Conservation (phyloP, 35 echinoderm and acorn worm species). For the Lytechinus pictus region DNA sequence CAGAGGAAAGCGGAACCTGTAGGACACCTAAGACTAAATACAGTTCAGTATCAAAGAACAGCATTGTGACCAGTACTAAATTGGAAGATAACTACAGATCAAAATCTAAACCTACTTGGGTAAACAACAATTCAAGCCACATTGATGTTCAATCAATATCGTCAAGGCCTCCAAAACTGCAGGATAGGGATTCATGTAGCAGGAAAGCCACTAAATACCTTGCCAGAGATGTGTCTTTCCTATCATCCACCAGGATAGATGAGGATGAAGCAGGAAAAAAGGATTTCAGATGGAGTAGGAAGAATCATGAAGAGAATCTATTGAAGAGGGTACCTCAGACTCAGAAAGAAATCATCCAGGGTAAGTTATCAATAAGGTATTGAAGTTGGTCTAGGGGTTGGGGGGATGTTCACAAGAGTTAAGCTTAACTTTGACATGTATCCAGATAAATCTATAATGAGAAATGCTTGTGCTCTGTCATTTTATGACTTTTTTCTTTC, state of each 20-base stretch:
- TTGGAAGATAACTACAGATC: not conserved
- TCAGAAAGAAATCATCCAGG: not conserved
- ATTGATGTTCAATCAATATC: not conserved
- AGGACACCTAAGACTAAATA: not conserved
- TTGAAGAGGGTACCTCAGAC: not conserved
- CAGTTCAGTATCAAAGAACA: not conserved
- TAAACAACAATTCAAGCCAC: not conserved
- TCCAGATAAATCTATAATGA: too few relatives aligned
- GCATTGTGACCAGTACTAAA: not conserved
- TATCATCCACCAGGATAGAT: conserved; percentile 27
- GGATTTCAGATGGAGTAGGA: not conserved
- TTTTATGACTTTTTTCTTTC: too few relatives aligned
- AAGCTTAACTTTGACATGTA: too few relatives aligned
- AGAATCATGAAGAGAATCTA: not conserved
- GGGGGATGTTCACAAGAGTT: too few relatives aligned
- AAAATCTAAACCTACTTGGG: not conserved
- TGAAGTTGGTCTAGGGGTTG: too few relatives aligned
- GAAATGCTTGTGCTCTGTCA: too few relatives aligned
- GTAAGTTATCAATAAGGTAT: not conserved
- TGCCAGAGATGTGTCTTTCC: conserved; percentile 19
- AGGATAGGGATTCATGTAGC: not conserved
- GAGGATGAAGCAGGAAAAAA: not conserved
- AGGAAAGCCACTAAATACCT: not conserved
- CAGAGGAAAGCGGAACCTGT: not conserved
- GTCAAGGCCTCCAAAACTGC: not conserved